A percentile compares a stretch with the other conserved stretches of the same genome.
Evolutionary conservation across 2,797 vertebrate genomes (phyloP).

Genomic region (Brachyalestes nurse): DNA sequence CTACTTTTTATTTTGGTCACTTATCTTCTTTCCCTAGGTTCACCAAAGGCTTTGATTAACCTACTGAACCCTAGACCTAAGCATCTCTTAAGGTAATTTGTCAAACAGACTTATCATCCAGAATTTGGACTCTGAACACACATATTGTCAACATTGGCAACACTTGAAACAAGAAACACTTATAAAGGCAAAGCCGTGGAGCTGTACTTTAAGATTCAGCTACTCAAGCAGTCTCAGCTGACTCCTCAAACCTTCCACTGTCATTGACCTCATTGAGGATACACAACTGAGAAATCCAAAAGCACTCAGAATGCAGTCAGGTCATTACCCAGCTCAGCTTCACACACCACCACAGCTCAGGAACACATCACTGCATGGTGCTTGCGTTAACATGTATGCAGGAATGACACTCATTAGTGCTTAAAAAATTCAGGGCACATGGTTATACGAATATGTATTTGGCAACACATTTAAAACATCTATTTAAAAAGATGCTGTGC

Average conservation of each 20-base stretch:
- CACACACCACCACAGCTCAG: not conserved
- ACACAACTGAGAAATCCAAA: constrained; percentile 45
- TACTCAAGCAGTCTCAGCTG: constrained; percentile 55
- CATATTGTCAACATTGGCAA: not conserved
- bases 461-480: not conserved
- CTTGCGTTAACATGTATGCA: constrained; percentile 1
- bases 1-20: not conserved
- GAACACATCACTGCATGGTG: not conserved
- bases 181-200: constrained; percentile 20
- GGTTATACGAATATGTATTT: not conserved
- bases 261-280: constrained; percentile 63
- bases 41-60: not conserved
- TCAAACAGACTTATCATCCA: not conserved
- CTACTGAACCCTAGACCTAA: not conserved
- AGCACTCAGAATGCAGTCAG: constrained; percentile 30
- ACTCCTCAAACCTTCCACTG: constrained; percentile 57
- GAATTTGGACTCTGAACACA: not conserved
- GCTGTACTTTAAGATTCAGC: constrained; percentile 9
- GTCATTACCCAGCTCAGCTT: constrained; percentile 10
- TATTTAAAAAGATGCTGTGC: not conserved
- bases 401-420: not conserved
- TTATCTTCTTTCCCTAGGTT: not conserved
- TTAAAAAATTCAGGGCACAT: not conserved
- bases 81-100: not conserved
- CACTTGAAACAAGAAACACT: constrained; percentile 12